phyloP scores from a whole-genome alignment of 2,888 invertebrate genomes.

The Euplexia lucipara region DNA sequence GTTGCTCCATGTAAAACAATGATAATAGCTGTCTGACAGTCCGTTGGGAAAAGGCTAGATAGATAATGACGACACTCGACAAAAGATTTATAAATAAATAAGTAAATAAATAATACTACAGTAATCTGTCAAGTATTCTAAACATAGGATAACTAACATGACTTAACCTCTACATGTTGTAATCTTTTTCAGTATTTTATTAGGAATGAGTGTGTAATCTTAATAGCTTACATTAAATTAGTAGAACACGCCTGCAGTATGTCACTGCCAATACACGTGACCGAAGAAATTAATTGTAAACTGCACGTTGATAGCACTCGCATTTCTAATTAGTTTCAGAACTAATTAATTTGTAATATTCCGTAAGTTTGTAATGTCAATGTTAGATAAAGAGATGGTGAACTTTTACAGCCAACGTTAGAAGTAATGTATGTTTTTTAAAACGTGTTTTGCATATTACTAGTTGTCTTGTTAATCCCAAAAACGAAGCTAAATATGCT shows the following conservation, averaged over 20 bases:
- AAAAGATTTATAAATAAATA: too few species aligned
- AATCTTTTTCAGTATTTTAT: constrained; percentile 14
- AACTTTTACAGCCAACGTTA: background rate
- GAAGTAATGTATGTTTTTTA: background rate
- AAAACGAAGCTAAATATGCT: too few species aligned
- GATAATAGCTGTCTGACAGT: too few species aligned
- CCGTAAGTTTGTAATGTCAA: background rate
- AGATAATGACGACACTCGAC: too few species aligned
- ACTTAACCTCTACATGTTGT: background rate
- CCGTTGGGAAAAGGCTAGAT: too few species aligned
- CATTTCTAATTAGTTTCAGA: constrained; percentile 48
- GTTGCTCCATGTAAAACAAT: too few species aligned
- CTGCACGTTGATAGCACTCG: constrained; percentile 5
- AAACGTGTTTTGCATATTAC: too few species aligned
- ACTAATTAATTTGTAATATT: constrained; percentile 35
- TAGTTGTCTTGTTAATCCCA: background rate
- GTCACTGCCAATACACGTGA: constrained; percentile 18
- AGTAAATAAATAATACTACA: too few species aligned
- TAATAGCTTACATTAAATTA: constrained; percentile 42
- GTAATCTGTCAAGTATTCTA: background rate
- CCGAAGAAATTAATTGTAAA: constrained; percentile 17
- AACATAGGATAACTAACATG: background rate
- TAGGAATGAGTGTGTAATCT: constrained; percentile 18
- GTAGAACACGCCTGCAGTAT: constrained; percentile 20
- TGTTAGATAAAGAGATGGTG: background rate